Base-by-base conservation (phyloP, 2,113 vertebrate species). In the Eulacestoma nigropectus region DNA sequence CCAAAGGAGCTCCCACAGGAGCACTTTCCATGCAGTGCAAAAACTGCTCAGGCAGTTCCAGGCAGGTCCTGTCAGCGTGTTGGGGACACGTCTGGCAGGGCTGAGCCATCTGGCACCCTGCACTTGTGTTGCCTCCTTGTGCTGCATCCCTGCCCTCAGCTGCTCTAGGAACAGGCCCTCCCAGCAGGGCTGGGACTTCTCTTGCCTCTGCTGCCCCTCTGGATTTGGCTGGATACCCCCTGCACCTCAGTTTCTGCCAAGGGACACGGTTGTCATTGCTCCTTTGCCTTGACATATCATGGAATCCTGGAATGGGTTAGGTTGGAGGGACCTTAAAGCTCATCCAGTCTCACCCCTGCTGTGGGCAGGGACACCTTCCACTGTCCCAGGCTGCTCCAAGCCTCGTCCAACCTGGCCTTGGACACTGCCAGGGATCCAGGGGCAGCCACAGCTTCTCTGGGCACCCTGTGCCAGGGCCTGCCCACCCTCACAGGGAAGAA, bases 401-500 rank as follows among this genome's bases (percentile, higher is more conserved):
- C 20, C 26, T 18, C 0, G 0, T 13, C 60, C 83, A 68, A 2
- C 46, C 55, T 78, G 73, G 39, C 46, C 39, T 64, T 3, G 84
- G 56, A 0, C 65, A 49, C 75, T 87, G 0, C 55, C 64, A 78
- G 84, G 55, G 84, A 78, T 41, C 10, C 67, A 72, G 41, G 47
- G n/a, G 39, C 74, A 70, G 39, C 65, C 85, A 5, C 49, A 80
- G 35, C 57, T 79, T 0, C 65, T 70, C 56, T 62, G 47, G 64
- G 47, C 13, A n/a, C 7, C n/a, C 64, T 53, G 56, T 39, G 44
- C 46, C 73, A 60, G 53, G 32, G 17, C 37, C 46, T 77, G 0
- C 3, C 15, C 47, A n/a, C n/a, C 56, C 25, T 78, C 1, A 0
- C 13, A 70, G 32, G 3, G 2, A 35, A 0, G 0, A 35, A 57